These are phyloP conservation scores for Gambelia wislizenii DNA, from an alignment of 2,797 vertebrate species.

Conservation along the genomic window DNA sequence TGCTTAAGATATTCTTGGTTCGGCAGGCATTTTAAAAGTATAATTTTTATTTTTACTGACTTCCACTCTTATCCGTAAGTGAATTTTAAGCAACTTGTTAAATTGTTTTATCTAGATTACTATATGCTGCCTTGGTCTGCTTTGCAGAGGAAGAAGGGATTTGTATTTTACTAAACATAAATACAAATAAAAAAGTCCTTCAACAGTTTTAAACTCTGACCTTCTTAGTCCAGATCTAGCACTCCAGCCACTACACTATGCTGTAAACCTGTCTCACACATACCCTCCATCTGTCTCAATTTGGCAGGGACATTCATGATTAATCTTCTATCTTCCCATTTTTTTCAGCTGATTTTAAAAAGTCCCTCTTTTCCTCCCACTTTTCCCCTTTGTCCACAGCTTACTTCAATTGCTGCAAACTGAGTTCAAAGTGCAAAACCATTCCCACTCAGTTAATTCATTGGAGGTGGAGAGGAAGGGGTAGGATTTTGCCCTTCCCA, in stretches of 20 bases:
- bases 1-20: not conserved
- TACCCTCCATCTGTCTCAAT: no score
- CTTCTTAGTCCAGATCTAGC: not conserved
- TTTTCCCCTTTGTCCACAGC: no score
- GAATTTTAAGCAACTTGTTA: slow-evolving; percentile 12
- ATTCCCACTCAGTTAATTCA: no score
- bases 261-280: not conserved
- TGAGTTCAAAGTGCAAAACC: no score
- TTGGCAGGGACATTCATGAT: no score
- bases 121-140: not conserved
- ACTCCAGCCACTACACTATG: not conserved
- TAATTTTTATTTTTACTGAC: not conserved
- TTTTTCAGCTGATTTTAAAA: no score
- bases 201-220: not conserved
- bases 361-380: no score
- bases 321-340: no score
- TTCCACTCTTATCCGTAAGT: not conserved
- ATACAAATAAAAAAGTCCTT: not conserved
- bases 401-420: no score
- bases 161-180: not conserved
- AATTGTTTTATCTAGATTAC: not conserved
- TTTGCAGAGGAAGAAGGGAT: not conserved
- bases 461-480: no score
- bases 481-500: no score
- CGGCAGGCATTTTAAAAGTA: not conserved